Evolutionary conservation across 1,140 invertebrate genomes (phyloP), one percentile per base, ranked within the genome.

Genomic region (Rhopalosiphum maidis): DNA sequence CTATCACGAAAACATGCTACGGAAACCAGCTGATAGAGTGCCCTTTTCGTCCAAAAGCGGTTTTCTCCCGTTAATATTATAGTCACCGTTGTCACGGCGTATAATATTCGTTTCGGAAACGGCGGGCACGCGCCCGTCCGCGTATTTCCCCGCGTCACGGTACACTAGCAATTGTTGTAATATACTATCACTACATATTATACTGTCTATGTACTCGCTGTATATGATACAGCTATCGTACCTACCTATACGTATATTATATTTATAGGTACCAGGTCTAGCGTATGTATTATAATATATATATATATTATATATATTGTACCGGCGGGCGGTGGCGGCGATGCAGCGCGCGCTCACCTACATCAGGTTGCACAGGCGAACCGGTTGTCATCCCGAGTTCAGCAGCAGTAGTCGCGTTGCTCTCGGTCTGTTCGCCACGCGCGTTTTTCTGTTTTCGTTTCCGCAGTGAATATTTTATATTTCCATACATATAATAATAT

Each of bases 361-460:
- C 89, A 90, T 90, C 89, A 23, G 89, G 51, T 55, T 60, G 54
- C 89, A 43, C 23, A 30, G 86, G 86, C 87, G 23, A 90, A 90
- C 89, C 89, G 89, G 89, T 90, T 55, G 88, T 89, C 23, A 48
- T 90, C 89, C 89, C 48, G 77, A 82, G 90, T 83, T 35, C 91
- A 23, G 48, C 46, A 9, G 46, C 82, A 85, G 77, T 93, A 93
- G 91, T 85, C 91, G 91, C 91, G 91, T 85, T 51, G 91, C 91
- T 86, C 35, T 93, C 82, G 91, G 18, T 86, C 46, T 22, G 91
- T 93, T 85, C 91, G 91, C 48, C 46, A 48, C 46, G 77, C 82
- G 91, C 48, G 91, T 54, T 51, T 90, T 55, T 90, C n/a, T 18
- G 15, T 51, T 43, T 90, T 60, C 23, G 21, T 90, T 43, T 60